phyloP scores from a whole-genome alignment of 2,113 vertebrate genomes.

The Sprattus sprattus region DNA sequence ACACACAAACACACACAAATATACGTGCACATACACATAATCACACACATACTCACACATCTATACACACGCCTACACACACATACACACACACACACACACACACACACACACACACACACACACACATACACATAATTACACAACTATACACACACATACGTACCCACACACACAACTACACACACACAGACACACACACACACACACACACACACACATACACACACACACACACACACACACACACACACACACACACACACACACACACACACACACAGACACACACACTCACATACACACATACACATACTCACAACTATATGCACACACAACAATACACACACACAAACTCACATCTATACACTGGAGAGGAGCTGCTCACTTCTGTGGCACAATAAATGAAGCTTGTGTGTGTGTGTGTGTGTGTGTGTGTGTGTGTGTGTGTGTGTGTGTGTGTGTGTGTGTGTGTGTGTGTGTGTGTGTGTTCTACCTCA shows the following conservation, averaged over 20 bases:
- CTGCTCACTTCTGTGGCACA: neutral
- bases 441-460: too few relatives aligned
- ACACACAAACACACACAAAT: neutral
- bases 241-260: neutral
- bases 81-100: neutral
- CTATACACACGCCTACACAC: neutral
- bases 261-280: neutral
- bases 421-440: neutral
- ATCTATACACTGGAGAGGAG: neutral
- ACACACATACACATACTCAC: too few relatives aligned
- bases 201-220: too few relatives aligned
- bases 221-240: neutral
- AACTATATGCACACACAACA: neutral
- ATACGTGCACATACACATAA: neutral
- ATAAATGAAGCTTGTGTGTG: neutral
- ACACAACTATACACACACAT: too few relatives aligned
- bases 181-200: too few relatives aligned
- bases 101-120: neutral
- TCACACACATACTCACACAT: neutral
- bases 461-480: neutral
- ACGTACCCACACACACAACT: too few relatives aligned
- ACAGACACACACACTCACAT: neutral
- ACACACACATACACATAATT: too few relatives aligned
- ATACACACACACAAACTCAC: neutral
- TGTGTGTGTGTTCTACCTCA: slow-evolving; percentile 53